phyloP scores from a whole-genome alignment of 2,113 vertebrate genomes.

The Urocolius indicus region DNA sequence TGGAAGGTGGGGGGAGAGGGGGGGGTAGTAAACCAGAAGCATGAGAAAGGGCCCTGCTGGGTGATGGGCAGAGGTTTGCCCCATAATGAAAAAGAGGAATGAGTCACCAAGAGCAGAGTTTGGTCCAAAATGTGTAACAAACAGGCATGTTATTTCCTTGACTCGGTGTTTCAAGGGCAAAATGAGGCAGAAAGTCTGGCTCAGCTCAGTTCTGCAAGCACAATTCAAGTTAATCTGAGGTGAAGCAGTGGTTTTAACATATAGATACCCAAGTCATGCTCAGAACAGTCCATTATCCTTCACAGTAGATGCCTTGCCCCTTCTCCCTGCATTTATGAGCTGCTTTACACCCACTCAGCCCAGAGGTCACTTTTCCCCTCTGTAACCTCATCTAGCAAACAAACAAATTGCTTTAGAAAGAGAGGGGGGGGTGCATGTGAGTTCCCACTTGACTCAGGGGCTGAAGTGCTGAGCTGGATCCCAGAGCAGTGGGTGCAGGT shows the following conservation, averaged over 20 bases:
- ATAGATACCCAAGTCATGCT: background rate
- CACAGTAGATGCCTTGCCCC: accelerated
- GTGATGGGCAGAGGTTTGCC: background rate
- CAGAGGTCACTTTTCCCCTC: background rate
- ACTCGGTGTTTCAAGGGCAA: background rate
- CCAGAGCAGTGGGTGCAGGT: accelerated
- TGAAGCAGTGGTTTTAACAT: background rate
- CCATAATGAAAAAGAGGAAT: background rate
- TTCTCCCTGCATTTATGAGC: background rate
- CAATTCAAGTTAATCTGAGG: background rate
- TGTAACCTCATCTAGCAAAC: background rate
- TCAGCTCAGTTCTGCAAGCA: background rate
- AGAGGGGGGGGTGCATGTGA: accelerated
- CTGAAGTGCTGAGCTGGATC: accelerated
- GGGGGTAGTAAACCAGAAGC: background rate
- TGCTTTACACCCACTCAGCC: background rate
- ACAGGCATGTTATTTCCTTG: background rate
- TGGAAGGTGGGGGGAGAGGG: background rate
- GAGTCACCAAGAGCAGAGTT: background rate
- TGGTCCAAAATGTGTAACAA: accelerated
- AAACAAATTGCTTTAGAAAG: background rate
- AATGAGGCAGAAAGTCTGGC: background rate
- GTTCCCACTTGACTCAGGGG: accelerated
- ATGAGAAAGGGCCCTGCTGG: background rate
- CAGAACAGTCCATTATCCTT: background rate